Base-by-base conservation (phyloP, 2,113 vertebrate genomes). In the Pteropus alecto region DNA sequence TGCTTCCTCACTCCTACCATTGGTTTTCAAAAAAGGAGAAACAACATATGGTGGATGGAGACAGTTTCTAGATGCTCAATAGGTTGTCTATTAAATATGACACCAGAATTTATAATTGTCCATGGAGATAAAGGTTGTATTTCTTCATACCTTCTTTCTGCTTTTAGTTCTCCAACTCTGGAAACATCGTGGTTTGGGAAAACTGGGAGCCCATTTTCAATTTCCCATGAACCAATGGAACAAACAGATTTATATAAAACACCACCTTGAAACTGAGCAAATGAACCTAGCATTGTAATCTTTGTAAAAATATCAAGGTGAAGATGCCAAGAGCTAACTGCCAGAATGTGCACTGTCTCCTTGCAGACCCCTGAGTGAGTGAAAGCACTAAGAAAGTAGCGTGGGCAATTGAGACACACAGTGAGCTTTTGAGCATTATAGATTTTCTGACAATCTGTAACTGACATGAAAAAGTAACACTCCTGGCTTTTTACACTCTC, bases 301-400 rank as follows among this genome's bases (percentile, higher is more conserved):
- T 87, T 93, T 81, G 70, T 86, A 61, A 83, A 92, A 95, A 73
- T 84, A 84, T 90, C 70, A 86, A 94, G 38, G 63, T 90, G 38
- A 28, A 95, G 41, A 26, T 96, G 56, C 43, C 70, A 90, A 90
- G 84, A 95, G 24, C 65, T 94, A 87, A 93, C 67, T 94, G 43
- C 38, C 77, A 95, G 63, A 95, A 86, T 82, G 46, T 93, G 65
- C 43, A 70, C 87, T 35, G 35, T 95, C 84, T 97, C 95, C 95
- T 91, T 97, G 71, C 96, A 96, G 95, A 97, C 60, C 51, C 65
- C 22, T 38, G 16, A 68, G 19, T 84, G 51, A 97, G 56, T 95
- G 95, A 86, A 81, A 97, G 81, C 35, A 87, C 82, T 94, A 68
- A 94, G 43, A 46, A 96, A 85, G 65, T 48, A 96, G 85, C 3